These are phyloP conservation scores for Sinocyclocheilus grahami DNA, from an alignment of 2,113 vertebrate species.

Conservation along the genomic window DNA sequence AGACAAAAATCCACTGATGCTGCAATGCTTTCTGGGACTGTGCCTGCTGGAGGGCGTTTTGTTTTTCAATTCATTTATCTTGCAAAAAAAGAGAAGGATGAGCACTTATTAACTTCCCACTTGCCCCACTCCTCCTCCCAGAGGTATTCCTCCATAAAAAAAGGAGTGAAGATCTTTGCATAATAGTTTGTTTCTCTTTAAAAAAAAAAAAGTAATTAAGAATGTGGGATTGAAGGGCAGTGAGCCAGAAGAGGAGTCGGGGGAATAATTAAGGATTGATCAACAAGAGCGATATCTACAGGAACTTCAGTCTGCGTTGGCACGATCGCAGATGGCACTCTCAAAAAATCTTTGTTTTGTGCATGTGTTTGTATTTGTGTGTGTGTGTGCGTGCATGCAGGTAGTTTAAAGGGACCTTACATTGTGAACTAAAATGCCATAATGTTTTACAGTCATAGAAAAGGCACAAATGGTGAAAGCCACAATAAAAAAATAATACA, in stretches of 20 bases:
- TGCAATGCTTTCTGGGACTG: constrained; percentile 47
- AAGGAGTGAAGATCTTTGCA: constrained; percentile 58
- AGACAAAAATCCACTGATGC: constrained; percentile 39
- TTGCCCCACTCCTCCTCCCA: constrained; percentile 37
- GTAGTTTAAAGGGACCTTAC: not conserved
- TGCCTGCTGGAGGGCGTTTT: constrained; percentile 33
- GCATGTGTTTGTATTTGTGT: not conserved
- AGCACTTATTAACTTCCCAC: constrained; percentile 48
- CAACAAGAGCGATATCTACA: constrained; percentile 57
- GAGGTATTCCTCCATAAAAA: constrained; percentile 46
- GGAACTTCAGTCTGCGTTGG: constrained; percentile 66
- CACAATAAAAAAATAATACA: not conserved
- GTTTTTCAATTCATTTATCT: constrained; percentile 50
- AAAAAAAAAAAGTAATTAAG: constrained; percentile 70
- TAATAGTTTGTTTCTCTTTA: constrained; percentile 75
- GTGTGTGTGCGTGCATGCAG: not conserved
- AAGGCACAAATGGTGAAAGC: not conserved
- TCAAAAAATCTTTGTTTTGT: constrained; percentile 68
- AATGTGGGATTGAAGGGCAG: constrained; percentile 51
- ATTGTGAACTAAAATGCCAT: not conserved
- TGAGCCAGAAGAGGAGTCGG: constrained; percentile 54
- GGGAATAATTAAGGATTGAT: constrained; percentile 72
- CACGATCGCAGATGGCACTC: constrained; percentile 71
- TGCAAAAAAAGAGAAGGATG: constrained; percentile 28
- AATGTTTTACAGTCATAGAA: not conserved